Percentiles rank a stretch among this genome's conserved stretches.
Conservation (phyloP, 2,113 vertebrate genomes). For the Nannospalax galili region DNA sequence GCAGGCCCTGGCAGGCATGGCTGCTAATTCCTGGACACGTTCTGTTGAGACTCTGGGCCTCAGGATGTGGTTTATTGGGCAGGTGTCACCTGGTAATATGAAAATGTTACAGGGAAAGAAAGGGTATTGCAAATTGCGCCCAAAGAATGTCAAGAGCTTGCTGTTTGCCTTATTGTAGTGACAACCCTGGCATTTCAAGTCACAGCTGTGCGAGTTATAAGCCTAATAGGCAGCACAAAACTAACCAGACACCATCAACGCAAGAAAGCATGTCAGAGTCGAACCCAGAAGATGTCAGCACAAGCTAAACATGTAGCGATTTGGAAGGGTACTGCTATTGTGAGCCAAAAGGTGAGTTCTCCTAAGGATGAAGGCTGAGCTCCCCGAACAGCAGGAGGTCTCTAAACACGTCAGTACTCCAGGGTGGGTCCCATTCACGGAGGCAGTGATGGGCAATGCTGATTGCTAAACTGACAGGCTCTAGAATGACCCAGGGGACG, state of each 20-base stretch:
- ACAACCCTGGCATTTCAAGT: slow-evolving; percentile 71
- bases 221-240: slow-evolving; percentile 52
- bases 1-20: no score
- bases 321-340: neutral
- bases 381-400: neutral
- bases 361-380: neutral
- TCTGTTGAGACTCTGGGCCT: no score
- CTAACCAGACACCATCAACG: neutral
- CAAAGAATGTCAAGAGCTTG: no score
- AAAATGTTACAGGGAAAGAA: no score
- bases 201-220: slow-evolving; percentile 32
- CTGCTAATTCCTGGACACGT: no score
- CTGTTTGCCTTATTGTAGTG: slow-evolving; percentile 25
- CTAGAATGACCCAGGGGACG: neutral
- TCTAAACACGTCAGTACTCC: neutral
- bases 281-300: slow-evolving; percentile 1
- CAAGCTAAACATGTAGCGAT: slow-evolving; percentile 43
- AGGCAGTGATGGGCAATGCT: no score
- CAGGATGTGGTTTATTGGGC: no score
- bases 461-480: neutral
- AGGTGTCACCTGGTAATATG: no score
- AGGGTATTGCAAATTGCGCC: no score
- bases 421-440: neutral
- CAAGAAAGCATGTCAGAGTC: slow-evolving; percentile 20
- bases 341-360: neutral